These are phyloP conservation scores for Acanthococcus lagerstroemiae DNA, from an alignment of 2,888 invertebrate species.

Conservation along the genomic window DNA sequence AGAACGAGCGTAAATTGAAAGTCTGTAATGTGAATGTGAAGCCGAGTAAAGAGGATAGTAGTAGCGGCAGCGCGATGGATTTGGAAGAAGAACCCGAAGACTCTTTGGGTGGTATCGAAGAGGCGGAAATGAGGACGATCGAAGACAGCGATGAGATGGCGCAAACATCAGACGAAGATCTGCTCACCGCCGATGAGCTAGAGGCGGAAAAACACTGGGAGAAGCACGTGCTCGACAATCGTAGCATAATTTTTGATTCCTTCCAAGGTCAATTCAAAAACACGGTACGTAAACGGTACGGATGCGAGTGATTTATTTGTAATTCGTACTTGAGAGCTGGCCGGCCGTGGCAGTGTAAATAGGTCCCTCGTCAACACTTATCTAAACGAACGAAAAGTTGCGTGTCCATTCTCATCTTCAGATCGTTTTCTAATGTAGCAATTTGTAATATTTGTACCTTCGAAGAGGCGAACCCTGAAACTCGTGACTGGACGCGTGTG, in stretches of 20 bases:
- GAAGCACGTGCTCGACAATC: constrained; percentile 48
- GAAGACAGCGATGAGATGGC: constrained; percentile 36
- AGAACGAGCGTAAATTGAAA: constrained; percentile 37
- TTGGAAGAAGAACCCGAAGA: not conserved
- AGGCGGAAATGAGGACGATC: constrained; percentile 18
- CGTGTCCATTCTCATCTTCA: no score
- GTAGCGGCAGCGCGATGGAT: not conserved
- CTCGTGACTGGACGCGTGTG: no score
- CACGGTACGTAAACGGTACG: constrained; percentile 43
- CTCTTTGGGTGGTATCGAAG: not conserved
- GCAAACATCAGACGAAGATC: constrained; percentile 1
- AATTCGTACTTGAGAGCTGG: no score
- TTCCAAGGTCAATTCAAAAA: constrained; percentile 57
- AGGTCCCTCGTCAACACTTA: no score
- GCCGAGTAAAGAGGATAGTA: not conserved
- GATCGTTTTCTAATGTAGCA: no score
- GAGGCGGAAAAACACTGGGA: constrained; percentile 50
- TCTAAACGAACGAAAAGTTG: no score
- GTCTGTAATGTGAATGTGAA: constrained; percentile 4
- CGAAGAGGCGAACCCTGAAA: no score
- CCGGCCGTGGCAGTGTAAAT: no score
- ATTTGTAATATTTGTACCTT: no score
- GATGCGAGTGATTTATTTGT: not conserved
- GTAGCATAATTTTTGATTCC: constrained; percentile 51
- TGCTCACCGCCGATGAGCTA: constrained; percentile 35